Evolutionary conservation across 2,888 invertebrate species (phyloP).

Genomic region (Scaptomyza cyrtandrae): DNA sequence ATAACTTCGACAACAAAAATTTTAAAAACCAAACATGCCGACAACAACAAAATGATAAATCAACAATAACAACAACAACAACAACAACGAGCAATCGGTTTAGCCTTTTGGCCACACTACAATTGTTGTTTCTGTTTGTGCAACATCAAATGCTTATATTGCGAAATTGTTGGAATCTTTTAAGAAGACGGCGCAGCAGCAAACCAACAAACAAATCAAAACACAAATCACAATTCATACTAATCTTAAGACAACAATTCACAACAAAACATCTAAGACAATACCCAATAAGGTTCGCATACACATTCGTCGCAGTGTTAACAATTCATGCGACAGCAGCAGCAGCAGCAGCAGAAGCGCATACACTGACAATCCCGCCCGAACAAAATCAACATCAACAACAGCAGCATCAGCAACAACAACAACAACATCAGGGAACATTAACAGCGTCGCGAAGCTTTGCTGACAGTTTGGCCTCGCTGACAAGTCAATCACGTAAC

Average conservation of each 20-base stretch:
- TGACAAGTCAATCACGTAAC: conserved; percentile 3
- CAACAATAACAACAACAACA: conserved; percentile 23
- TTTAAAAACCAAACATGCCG: neutral
- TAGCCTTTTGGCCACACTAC: conserved; percentile 58
- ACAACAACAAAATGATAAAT: conserved; percentile 9
- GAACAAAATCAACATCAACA: conserved; percentile 19
- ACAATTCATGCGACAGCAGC: conserved; percentile 62
- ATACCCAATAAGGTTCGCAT: conserved; percentile 38
- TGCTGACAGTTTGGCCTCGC: conserved; percentile 3
- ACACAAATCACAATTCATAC: conserved; percentile 12
- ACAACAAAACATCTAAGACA: conserved; percentile 20
- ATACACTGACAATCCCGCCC: conserved; percentile 14
- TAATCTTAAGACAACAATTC: conserved; percentile 7
- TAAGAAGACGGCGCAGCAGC: conserved; percentile 48
- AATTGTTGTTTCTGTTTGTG: conserved; percentile 54
- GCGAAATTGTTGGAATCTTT: conserved; percentile 51
- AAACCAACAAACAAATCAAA: conserved; percentile 15
- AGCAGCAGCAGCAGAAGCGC: conserved; percentile 17
- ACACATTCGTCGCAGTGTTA: conserved; percentile 66
- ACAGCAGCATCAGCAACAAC: conserved; percentile 12
- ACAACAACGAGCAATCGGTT: conserved; percentile 11
- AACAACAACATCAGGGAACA: neutral
- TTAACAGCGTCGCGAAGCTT: conserved; percentile 14
- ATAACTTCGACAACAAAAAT: neutral
- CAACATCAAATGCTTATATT: conserved; percentile 37